phyloP scores from a whole-genome alignment of 2,888 invertebrate genomes.

The Octonoba sinensis region DNA sequence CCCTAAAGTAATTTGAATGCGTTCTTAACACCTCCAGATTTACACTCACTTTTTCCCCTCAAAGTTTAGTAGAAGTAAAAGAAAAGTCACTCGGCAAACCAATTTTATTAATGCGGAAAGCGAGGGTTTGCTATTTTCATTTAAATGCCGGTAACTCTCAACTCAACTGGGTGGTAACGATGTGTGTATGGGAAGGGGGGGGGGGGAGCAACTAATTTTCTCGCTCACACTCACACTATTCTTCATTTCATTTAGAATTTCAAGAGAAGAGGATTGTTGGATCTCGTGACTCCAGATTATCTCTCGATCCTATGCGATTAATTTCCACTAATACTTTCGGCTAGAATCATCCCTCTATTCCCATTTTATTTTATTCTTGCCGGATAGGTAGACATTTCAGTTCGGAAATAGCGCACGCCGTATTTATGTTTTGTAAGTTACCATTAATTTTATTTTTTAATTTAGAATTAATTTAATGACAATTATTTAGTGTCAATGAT shows the following conservation, averaged over 20 bases:
- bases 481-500: too few relatives aligned
- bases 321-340: constrained; percentile 7
- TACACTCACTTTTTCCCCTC: too few relatives aligned
- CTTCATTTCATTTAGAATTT: too few relatives aligned
- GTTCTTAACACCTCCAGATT: too few relatives aligned
- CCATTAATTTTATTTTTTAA: too few relatives aligned
- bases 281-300: constrained; percentile 48
- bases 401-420: not conserved
- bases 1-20: too few relatives aligned
- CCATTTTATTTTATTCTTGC: not conserved
- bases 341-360: constrained; percentile 2
- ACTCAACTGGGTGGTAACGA: too few relatives aligned
- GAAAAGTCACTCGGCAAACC: constrained; percentile 6
- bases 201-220: not conserved
- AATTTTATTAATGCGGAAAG: constrained; percentile 14
- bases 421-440: not conserved
- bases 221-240: too few relatives aligned
- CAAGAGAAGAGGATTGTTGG: constrained; percentile 20
- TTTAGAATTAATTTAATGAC: too few relatives aligned
- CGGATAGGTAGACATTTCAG: not conserved
- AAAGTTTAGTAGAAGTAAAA: not conserved
- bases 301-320: constrained; percentile 48
- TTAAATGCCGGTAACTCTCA: constrained; percentile 18
- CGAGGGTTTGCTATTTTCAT: constrained; percentile 27
- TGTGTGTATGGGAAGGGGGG: not conserved